Evolutionary conservation across 2,888 invertebrate species (phyloP).

Genomic region (Xestia sexstrigata): DNA sequence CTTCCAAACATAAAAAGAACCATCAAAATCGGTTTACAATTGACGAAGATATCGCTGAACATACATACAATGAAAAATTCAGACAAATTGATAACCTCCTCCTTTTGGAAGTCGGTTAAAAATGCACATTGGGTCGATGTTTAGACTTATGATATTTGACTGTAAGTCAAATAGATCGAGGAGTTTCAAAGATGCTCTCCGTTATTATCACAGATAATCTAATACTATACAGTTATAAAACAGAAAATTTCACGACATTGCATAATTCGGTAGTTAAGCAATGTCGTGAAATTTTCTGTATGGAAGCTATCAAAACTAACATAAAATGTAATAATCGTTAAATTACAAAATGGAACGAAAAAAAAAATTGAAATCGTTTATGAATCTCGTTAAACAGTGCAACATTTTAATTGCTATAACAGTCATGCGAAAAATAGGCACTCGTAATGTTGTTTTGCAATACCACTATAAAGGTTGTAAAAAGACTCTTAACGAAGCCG

Average conservation of each 20-base stretch:
- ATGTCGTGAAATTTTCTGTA: no score
- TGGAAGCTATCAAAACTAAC: neutral
- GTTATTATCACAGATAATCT: constrained; percentile 3
- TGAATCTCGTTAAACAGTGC: neutral
- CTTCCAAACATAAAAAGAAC: no score
- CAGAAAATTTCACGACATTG: neutral
- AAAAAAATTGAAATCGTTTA: neutral
- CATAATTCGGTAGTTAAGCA: neutral
- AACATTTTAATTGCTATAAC: constrained; percentile 8
- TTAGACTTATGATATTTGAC: neutral
- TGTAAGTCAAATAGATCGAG: constrained; percentile 4
- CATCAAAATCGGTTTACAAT: no score
- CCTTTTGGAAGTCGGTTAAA: no score
- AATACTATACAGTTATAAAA: constrained; percentile 3
- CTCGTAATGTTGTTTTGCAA: neutral
- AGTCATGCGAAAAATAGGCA: neutral
- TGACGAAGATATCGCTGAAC: no score
- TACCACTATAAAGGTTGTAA: no score
- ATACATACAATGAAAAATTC: no score
- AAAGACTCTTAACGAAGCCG: no score
- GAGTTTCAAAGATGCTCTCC: constrained; percentile 18
- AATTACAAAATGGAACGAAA: neutral
- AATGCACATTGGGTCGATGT: neutral
- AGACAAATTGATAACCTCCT: no score
- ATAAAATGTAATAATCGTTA: neutral